Evolutionary conservation across 2,888 invertebrate species (phyloP), one percentile per base, ranked within the genome.

Genomic region (Sycophila texana): DNA sequence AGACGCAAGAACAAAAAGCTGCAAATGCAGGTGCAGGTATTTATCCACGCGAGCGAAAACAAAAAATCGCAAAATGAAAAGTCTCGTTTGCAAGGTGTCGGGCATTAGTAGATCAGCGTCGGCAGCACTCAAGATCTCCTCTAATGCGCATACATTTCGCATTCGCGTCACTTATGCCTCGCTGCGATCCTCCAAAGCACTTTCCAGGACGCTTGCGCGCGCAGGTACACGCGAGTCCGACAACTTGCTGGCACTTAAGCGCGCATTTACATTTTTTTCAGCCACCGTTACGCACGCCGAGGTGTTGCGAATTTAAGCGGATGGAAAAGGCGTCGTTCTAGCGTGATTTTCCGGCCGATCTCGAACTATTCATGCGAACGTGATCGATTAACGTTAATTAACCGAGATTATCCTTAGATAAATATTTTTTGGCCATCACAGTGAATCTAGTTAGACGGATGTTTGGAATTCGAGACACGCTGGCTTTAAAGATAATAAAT

Each of bases 261-360:
- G 84, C 85, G 84, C 87, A 89, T 89, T 89, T 87, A 85, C 83
- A 84, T 84, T 83, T 83, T 83, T 83, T 58, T 49, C 20, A 84
- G 87, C 88, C 88, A 87, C 88, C 87, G 89, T 88, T 87, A 87
- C 85, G 83, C 84, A 79, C 81, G 82, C 79, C 61, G 80, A 10
- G n/a, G 57, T 12, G 57, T 57, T 1, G 14, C 16, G n/a, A 20
- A 20, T 20, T 14, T 14, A 13, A 72, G 71, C 60, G 58, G 22
- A 49, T 7, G 18, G n/a, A 58, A 61, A 16, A 18, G 51, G 14
- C n/a, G 20, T 68, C 22, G 61, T 30, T 67, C 53, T 14, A 47
- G 12, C 10, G 22, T 22, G 26, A 60, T 60, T n/a, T 18, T 5
- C 7, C 12, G n/a, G 47, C n/a, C 7, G 39, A 5, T 39, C 0